Percentiles rank a stretch among this genome's conserved stretches.
phyloP scores from a whole-genome alignment of 1,140 invertebrate genomes.

The Drosophila melanogaster region Release_6_plus_ISO1_MT NT_033779.5:13976501-13977000 shows the following conservation, averaged over 20 bases:
- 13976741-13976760: constrained; percentile 10
- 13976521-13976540: not conserved
- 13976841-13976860: not conserved
- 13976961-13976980: too few relatives aligned
- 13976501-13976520: constrained; percentile 17
- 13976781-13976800: not conserved
- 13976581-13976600: not conserved
- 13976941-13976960: too few relatives aligned
- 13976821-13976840: constrained; percentile 17
- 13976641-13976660: not conserved
- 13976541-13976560: not conserved
- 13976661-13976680: not conserved
- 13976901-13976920: too few relatives aligned
- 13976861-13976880: not conserved
- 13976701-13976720: not conserved
- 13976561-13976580: not conserved
- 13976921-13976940: too few relatives aligned
- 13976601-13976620: not conserved
- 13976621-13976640: not conserved
- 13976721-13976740: not conserved
- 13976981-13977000: too few relatives aligned
- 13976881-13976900: not conserved
- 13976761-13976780: constrained; percentile 26
- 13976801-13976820: not conserved
- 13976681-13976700: constrained; percentile 1